Base-by-base conservation (phyloP, 2,888 invertebrate genomes). In the Stenichneumon culpator region DNA sequence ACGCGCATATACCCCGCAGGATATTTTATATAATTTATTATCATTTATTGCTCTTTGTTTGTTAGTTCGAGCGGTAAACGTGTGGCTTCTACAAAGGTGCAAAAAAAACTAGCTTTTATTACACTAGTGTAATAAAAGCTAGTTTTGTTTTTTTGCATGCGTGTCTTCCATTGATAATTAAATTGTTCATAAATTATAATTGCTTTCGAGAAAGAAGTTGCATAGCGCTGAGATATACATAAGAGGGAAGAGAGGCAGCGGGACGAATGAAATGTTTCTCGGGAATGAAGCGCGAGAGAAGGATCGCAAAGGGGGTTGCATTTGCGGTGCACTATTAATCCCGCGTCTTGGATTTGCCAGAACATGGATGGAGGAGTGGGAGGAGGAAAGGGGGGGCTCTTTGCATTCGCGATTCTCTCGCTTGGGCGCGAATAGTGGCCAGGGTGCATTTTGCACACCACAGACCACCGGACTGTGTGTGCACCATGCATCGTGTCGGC, bases 241-340 rank as follows among this genome's bases (percentile, higher is more conserved):
- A n/a, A 69, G 47, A 44, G 47, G 47, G 63, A 39, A 54, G 63
- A 39, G 22, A 22, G 28, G 67, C 67, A 28, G 25, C 69, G 75
- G 44, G 44, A 72, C 75, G 65, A 73, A 79, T 54, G 77, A 16
- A 39, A 67, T 39, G 67, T 80, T 83, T 68, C 68, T 52, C 67
- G 75, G 67, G 69, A 74, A 74, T 28, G 78, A 65, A 16, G 73
- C 39, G 67, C 28, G 73, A 78, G 60, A 82, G 70, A 79, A 50
- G 36, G 79, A 63, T 75, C 50, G 32, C 72, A 77, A 73, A 72
- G 47, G 77, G 60, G 32, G 72, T 77, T 72, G 75, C 82, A 81
- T 87, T 87, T 87, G 89, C 87, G 88, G 88, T 87, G 87, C 88
- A 88, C 92, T 92, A 93, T 93, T 92, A 93, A 93, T 93, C 90